Conservation (phyloP, 2,888 invertebrate genomes). For the Caenorhabditis macrosperma region DNA sequence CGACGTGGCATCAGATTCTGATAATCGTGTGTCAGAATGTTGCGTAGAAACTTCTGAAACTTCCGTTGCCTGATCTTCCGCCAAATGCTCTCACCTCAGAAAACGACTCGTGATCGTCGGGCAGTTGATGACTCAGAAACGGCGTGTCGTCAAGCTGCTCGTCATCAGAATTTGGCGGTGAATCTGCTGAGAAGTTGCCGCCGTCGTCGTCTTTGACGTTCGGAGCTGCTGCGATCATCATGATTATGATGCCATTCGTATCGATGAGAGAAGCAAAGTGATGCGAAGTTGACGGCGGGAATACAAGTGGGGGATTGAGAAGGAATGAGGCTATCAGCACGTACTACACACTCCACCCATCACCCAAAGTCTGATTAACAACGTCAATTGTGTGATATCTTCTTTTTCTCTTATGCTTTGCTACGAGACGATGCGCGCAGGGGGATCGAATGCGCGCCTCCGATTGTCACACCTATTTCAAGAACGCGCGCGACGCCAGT, state of each 20-base stretch:
- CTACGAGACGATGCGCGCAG: not conserved
- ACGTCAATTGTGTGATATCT: conserved; percentile 27
- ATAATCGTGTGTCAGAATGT: conserved; percentile 60
- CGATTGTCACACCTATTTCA: conserved; percentile 59
- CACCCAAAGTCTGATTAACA: conserved; percentile 37
- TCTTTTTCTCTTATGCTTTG: conserved; percentile 8
- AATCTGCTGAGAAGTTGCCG: conserved; percentile 53
- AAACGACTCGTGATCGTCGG: conserved; percentile 57
- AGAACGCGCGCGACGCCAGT: conserved; percentile 43
- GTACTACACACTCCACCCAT: conserved; percentile 46
- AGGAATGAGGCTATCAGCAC: conserved; percentile 45
- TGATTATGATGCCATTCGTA: conserved; percentile 38
- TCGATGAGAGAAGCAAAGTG: not conserved
- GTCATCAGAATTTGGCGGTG: conserved; percentile 48
- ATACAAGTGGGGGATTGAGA: conserved; percentile 5
- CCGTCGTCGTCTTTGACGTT: conserved; percentile 45
- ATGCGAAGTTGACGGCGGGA: not conserved
- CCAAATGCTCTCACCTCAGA: conserved; percentile 44
- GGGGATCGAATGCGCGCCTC: too few relatives aligned
- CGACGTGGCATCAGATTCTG: conserved; percentile 64
- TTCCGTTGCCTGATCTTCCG: not conserved
- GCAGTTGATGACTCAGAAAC: conserved; percentile 51
- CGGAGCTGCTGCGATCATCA: conserved; percentile 49
- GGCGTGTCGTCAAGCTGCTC: conserved; percentile 58
- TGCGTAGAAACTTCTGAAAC: conserved; percentile 61